A percentile compares a stretch with the other conserved stretches of the same genome.
Evolutionary conservation across 2,113 vertebrate species (phyloP).

Genomic region (Pterophyllum scalare): DNA sequence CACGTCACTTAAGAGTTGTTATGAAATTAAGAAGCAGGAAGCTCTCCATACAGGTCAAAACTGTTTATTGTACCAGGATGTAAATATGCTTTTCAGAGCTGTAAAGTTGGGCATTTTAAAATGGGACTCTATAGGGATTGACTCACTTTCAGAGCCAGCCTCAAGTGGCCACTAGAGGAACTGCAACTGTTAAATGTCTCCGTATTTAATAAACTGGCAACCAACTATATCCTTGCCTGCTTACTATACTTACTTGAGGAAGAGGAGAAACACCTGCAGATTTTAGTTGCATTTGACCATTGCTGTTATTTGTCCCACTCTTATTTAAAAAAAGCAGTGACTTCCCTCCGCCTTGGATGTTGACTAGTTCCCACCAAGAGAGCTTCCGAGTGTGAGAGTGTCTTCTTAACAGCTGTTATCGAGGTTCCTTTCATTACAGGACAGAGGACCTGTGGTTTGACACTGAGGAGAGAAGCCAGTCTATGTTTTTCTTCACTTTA

Average conservation of each 20-base stretch:
- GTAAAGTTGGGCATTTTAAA: background rate
- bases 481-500: slow-evolving; percentile 41
- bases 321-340: background rate
- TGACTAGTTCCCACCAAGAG: slow-evolving; percentile 29
- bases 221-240: background rate
- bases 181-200: too few relatives aligned
- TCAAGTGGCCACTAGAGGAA: slow-evolving; percentile 6
- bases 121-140: background rate
- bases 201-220: background rate
- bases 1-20: too few relatives aligned
- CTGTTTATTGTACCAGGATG: background rate
- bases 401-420: slow-evolving; percentile 27
- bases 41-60: background rate
- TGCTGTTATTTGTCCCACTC: background rate
- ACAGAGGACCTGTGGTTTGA: slow-evolving; percentile 36
- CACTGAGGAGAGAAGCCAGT: slow-evolving; percentile 28
- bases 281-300: background rate
- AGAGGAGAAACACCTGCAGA: background rate
- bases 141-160: background rate
- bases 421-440: slow-evolving; percentile 59
- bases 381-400: slow-evolving; percentile 39
- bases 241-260: background rate
- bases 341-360: background rate
- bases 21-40: too few relatives aligned
- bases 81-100: background rate